Evolutionary conservation across 1,140 invertebrate species (phyloP), one percentile per base, ranked within the genome.

Genomic region (Maniola jurtina): DNA sequence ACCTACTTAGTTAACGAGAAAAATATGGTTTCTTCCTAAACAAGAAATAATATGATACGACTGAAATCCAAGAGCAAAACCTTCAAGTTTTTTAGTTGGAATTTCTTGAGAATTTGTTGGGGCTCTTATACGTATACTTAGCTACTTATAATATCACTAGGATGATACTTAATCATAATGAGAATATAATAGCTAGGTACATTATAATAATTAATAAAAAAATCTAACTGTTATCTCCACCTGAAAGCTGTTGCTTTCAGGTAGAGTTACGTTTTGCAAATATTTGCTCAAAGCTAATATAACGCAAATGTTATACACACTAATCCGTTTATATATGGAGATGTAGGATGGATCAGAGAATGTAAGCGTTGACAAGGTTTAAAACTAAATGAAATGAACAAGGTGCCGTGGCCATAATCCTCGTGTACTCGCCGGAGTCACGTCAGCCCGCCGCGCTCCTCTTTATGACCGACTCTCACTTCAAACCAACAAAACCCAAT

Each of bases 281-380:
- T 34, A 55, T 55, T 55, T 34, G 34, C 9, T 35, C 52, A 55
- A 6, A 11, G 52, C 13, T 52, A 14, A 56, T 25, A 56, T 9
- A 40, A 42, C 14, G 50, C 36, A 52, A 54, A 60, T n/a, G n/a
- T 54, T 61, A 61, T 40, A n/a, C 15, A 52, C 52, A 13, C 38
- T 67, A 71, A 71, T 63, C 61, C 52, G 48, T 79, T 78, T 33
- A 34, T 79, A 76, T 75, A 84, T 80, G 60, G 77, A 84, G 79
- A 78, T 74, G 79, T 83, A 25, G 25, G 25, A 69, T 67, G 68
- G 60, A 68, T 72, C 42, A 61, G 75, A 72, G 47, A 52, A 68
- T 70, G 73, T 79, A 79, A 81, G 76, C 80, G 85, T 72, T 88
- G 87, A 88, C 87, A 88, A 76, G 79, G 77, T 66, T 79, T 80